A percentile compares a stretch with the other conserved stretches of the same genome.
Evolutionary conservation across 1,140 invertebrate genomes (phyloP).

Genomic region (Ditylenchus dipsaci): DNA sequence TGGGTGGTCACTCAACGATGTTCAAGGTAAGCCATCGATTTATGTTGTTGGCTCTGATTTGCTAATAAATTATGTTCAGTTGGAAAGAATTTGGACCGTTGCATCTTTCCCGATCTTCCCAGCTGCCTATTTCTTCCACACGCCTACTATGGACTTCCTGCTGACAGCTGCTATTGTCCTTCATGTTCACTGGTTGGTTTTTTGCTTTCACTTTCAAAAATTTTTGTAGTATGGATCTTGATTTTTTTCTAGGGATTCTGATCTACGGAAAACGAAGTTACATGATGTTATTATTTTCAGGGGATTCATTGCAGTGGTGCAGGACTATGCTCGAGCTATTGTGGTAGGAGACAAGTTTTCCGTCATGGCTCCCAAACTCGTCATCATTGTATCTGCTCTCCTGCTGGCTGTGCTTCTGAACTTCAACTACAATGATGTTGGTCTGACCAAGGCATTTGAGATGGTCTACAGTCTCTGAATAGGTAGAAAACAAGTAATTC

Average conservation of each 20-base stretch:
- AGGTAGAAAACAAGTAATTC: background rate
- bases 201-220: background rate
- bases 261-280: background rate
- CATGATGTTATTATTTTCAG: conserved; percentile 42
- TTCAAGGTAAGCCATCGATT: background rate
- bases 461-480: conserved; percentile 54
- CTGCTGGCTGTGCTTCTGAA: conserved; percentile 49
- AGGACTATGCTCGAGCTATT: conserved; percentile 55
- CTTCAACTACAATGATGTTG: conserved; percentile 58
- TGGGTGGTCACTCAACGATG: background rate
- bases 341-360: conserved; percentile 55
- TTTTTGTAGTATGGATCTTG: background rate
- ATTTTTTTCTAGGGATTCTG: background rate
- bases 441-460: conserved; percentile 56
- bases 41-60: background rate
- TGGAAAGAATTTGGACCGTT: conserved; percentile 49
- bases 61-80: background rate
- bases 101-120: conserved; percentile 51
- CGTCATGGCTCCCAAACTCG: conserved; percentile 24
- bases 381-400: conserved; percentile 42
- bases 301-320: conserved; percentile 47
- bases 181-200: conserved; percentile 50
- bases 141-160: conserved; percentile 48
- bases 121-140: conserved; percentile 55
- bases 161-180: conserved; percentile 53